Percentiles rank a stretch among this genome's conserved stretches.
Conservation (phyloP, 2,797 vertebrate species). For the Enteromius radiatus region DNA sequence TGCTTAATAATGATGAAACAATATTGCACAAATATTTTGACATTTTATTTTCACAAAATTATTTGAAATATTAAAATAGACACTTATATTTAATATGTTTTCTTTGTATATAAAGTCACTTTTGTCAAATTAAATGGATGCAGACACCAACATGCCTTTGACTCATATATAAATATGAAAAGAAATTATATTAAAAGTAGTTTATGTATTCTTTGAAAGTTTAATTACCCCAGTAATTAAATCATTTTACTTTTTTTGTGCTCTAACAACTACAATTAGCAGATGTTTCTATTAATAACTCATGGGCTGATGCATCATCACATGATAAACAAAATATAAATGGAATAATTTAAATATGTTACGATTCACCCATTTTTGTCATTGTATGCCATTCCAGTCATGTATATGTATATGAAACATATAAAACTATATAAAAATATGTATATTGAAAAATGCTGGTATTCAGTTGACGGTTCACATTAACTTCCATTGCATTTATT, state of each 20-base stretch:
- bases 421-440: no score
- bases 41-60: no score
- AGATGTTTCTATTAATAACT: no score
- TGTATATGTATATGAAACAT: no score
- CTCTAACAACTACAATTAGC: not conserved
- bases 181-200: not conserved
- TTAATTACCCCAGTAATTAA: no score
- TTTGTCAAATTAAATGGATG: not conserved
- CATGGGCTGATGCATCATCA: not conserved
- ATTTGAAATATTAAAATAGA: no score
- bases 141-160: not conserved
- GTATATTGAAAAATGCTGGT: not conserved
- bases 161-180: not conserved
- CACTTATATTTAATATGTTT: no score
- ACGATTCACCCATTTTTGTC: not conserved
- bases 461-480: not conserved
- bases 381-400: not conserved
- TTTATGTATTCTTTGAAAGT: not conserved
- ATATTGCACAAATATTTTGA: not conserved
- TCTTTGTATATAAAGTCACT: no score
- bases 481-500: not conserved
- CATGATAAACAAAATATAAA: no score
- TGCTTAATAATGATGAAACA: not conserved
- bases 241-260: no score
- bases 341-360: not conserved